Percentiles rank a stretch among this genome's conserved stretches.
These are phyloP conservation scores for Microctenopoma stevenorrisi DNA, from an alignment of 2,797 vertebrate species.

Conservation along the genomic window DNA sequence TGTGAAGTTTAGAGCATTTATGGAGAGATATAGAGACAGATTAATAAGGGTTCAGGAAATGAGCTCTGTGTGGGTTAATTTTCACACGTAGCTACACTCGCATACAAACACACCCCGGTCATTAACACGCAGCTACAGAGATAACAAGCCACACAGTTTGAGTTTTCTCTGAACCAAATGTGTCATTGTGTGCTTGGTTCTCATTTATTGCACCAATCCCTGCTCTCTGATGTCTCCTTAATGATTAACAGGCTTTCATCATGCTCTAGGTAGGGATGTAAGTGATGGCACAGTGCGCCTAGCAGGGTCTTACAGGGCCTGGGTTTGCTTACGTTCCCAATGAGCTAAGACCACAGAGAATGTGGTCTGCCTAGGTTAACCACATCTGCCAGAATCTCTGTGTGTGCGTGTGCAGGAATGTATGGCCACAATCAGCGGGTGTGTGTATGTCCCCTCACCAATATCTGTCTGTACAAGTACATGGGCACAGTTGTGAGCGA, in stretches of 20 bases:
- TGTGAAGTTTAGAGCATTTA: not conserved
- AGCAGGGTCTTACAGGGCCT: conserved; percentile 12
- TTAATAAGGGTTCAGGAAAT: conserved; percentile 4
- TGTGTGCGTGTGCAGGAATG: conserved; percentile 14
- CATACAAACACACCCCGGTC: conserved; percentile 15
- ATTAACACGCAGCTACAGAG: conserved; percentile 14
- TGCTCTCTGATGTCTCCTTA: conserved; percentile 18
- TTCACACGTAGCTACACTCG: not conserved
- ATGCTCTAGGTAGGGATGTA: conserved; percentile 15
- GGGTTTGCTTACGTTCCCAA: conserved; percentile 57
- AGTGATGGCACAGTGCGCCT: conserved; percentile 12
- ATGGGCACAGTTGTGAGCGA: conserved; percentile 21
- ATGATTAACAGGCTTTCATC: conserved; percentile 28
- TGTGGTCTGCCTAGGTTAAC: conserved; percentile 41
- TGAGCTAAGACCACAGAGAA: conserved; percentile 64
- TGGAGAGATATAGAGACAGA: not conserved
- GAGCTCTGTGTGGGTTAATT: conserved; percentile 3
- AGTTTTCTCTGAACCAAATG: conserved; percentile 7
- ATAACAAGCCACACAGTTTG: conserved; percentile 17
- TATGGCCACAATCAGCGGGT: conserved; percentile 8
- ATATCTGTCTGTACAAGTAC: conserved; percentile 24
- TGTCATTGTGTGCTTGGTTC: conserved; percentile 4
- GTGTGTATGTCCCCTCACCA: conserved; percentile 8
- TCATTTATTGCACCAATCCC: conserved; percentile 16
- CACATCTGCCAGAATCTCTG: conserved; percentile 33